Evolutionary conservation across 2,797 vertebrate genomes (phyloP).

Genomic region (Alfaro cultratus): DNA sequence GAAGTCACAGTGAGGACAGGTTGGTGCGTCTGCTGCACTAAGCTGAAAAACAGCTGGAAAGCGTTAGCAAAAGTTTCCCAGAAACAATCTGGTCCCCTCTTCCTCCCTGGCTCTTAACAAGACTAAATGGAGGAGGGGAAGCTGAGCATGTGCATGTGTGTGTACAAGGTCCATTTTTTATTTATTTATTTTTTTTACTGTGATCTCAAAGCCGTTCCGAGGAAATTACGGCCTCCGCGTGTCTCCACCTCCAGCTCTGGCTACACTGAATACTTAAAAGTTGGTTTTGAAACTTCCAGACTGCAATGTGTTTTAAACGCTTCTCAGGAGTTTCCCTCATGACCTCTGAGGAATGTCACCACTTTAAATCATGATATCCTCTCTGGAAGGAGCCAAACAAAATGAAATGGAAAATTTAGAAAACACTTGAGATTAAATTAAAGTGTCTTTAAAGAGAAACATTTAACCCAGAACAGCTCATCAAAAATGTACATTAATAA

Average conservation of each 20-base stretch:
- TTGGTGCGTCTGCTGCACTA: slow-evolving; percentile 51
- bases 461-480: slow-evolving; percentile 34
- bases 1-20: slow-evolving; percentile 62
- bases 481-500: neutral
- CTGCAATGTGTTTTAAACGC: slow-evolving; percentile 56
- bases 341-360: slow-evolving; percentile 57
- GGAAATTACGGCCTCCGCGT: slow-evolving; percentile 71
- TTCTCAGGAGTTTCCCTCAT: slow-evolving; percentile 61
- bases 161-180: slow-evolving; percentile 1
- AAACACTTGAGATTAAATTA: slow-evolving; percentile 41
- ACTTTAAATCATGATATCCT: slow-evolving; percentile 43
- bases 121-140: slow-evolving; percentile 44
- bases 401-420: slow-evolving; percentile 47
- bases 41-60: slow-evolving; percentile 76
- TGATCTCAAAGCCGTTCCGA: slow-evolving; percentile 50
- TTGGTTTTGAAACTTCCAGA: slow-evolving; percentile 59
- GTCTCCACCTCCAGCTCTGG: slow-evolving; percentile 70
- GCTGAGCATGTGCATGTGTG: slow-evolving; percentile 21
- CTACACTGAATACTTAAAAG: slow-evolving; percentile 52
- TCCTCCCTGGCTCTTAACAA: slow-evolving; percentile 55
- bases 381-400: slow-evolving; percentile 39
- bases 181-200: slow-evolving; percentile 13
- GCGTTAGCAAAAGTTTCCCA: slow-evolving; percentile 74
- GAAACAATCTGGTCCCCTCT: slow-evolving; percentile 71
- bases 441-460: slow-evolving; percentile 44